phyloP scores from a whole-genome alignment of 2,797 vertebrate genomes.

The Otus scops region DNA sequence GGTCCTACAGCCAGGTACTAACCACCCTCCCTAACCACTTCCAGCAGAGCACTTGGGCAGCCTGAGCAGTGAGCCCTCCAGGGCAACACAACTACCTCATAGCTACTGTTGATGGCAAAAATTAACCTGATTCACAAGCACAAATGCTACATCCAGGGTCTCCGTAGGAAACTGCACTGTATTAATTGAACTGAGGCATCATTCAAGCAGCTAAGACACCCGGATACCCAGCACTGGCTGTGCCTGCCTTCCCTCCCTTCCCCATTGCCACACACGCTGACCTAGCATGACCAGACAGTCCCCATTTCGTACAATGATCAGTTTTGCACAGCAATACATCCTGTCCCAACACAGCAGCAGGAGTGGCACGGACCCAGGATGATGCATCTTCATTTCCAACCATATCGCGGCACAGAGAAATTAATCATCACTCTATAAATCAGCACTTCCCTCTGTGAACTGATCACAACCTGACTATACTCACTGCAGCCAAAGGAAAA shows the following conservation, averaged over 20 bases:
- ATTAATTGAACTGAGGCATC: neutral
- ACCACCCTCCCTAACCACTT: neutral
- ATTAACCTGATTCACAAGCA: neutral
- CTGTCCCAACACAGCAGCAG: neutral
- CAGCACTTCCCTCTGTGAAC: neutral
- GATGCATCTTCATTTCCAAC: neutral
- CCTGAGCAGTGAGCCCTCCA: neutral
- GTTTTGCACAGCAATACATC: neutral
- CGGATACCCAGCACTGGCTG: fast-evolving
- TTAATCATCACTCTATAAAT: neutral
- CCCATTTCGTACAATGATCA: neutral
- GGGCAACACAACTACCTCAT: neutral
- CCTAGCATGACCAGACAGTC: neutral
- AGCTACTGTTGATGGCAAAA: neutral
- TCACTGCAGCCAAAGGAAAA: neutral
- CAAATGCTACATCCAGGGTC: neutral
- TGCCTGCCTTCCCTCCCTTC: neutral
- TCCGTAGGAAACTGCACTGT: neutral
- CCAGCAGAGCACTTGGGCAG: neutral
- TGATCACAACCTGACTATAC: neutral
- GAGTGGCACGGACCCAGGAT: fast-evolving
- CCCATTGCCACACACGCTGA: fast-evolving
- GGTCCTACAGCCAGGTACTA: neutral
- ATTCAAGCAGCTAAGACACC: neutral
- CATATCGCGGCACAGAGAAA: neutral